Evolutionary conservation across 2,888 invertebrate genomes (phyloP), one percentile per base, ranked within the genome.

Genomic region (Sericinus montela): DNA sequence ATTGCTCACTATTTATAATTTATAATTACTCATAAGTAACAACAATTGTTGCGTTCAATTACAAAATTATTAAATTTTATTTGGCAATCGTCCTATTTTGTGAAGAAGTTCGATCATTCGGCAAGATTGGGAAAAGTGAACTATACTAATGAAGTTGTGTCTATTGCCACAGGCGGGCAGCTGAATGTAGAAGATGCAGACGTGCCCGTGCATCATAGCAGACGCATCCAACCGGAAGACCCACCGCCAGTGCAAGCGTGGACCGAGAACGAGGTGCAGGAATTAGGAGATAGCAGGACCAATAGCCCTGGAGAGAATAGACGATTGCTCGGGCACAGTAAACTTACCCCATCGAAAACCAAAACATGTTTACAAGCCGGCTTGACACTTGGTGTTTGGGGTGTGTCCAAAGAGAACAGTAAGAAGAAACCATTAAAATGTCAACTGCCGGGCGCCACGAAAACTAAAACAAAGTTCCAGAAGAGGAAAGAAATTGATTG

Each of bases 241-340:
- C 57, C 61, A 14, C 58, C 62, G 10, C 67, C 78, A 1, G 71
- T 73, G 5, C 69, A 56, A 1, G 86, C 85, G 3, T 86, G 86
- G 86, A 60, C 62, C 8, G 81, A 80, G 51, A 66, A 66, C 62
- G 85, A 84, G 51, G 69, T 72, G 10, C 53, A 52, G 30, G 58
- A 54, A 32, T 62, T 61, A 15, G 54, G 45, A 38, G 61, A 63
- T 48, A 64, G 65, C 53, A 53, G 64, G 32, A 60, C 62, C 23
- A 64, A 62, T 53, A 78, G 78, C 48, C 75, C 80, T 1, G 81
- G 74, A 14, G 84, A 84, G 59, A 75, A 65, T 60, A 67, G 69
- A 34, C 65, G 77, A 5, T 68, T 85, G 30, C 72, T 84, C 6
- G 60, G 61, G 11, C 57, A 58, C 14, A 52, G 45, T 10, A 49